Conservation (phyloP, 1,140 invertebrate species). For the Leguminivora glycinivorella region DNA sequence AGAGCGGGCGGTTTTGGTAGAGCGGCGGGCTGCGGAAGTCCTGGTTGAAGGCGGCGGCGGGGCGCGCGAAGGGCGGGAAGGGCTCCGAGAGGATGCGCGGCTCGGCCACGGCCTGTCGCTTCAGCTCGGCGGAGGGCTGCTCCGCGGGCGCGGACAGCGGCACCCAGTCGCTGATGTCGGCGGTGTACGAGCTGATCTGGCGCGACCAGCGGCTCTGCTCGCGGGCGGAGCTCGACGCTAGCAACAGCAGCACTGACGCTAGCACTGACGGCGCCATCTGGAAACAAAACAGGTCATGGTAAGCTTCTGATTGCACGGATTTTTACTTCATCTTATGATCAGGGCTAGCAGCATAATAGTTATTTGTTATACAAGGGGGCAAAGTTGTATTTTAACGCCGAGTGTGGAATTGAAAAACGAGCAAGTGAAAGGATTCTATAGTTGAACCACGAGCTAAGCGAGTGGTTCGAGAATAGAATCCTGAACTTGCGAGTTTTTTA, state of each 20-base stretch:
- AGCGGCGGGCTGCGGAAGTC: conserved; percentile 63
- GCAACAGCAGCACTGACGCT: conserved; percentile 65
- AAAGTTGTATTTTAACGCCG: no score
- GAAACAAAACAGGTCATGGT: conserved; percentile 38
- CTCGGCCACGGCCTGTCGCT: conserved; percentile 72
- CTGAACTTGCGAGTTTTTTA: no score
- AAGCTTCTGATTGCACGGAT: neutral
- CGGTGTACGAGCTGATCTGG: conserved; percentile 72
- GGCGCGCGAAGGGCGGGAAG: conserved; percentile 68
- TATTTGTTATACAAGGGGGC: no score
- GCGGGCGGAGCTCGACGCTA: conserved; percentile 70
- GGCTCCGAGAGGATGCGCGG: conserved; percentile 78
- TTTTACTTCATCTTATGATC: neutral
- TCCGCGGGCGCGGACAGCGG: conserved; percentile 58
- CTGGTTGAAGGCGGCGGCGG: conserved; percentile 60
- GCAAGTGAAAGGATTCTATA: no score
- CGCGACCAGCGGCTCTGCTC: conserved; percentile 78
- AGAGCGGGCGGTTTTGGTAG: conserved; percentile 67
- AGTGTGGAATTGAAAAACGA: no score
- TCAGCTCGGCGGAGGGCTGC: conserved; percentile 45
- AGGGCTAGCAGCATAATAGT: no score
- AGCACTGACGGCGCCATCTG: conserved; percentile 64
- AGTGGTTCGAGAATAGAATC: no score
- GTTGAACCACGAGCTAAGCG: no score
- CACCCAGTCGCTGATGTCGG: conserved; percentile 72